These are phyloP conservation scores for Formicarius rufipectus DNA, from an alignment of 2,113 vertebrate species.

Conservation along the genomic window DNA sequence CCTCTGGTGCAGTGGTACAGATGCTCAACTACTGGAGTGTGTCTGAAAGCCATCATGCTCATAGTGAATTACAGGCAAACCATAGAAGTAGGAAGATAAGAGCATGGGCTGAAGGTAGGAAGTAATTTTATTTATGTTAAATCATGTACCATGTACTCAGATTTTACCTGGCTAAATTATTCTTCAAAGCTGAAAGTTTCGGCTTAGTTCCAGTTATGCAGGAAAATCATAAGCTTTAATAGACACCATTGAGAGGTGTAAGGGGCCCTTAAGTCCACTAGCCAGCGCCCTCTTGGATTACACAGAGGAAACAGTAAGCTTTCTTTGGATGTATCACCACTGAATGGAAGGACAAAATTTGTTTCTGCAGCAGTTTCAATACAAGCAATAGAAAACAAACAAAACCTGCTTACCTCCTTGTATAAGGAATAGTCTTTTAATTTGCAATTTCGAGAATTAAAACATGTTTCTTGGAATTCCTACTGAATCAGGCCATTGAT, in stretches of 20 bases:
- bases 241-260: not conserved
- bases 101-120: not conserved
- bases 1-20: not conserved
- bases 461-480: not conserved
- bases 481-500: not conserved
- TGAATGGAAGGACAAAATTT: not conserved
- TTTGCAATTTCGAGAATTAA: not conserved
- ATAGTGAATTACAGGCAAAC: not conserved
- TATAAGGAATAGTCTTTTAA: not conserved
- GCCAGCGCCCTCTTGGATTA: not conserved
- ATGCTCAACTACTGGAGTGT: not conserved
- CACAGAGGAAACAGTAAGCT: not conserved
- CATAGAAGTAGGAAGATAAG: not conserved
- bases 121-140: not conserved
- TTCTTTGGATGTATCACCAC: not conserved
- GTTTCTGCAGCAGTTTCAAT: not conserved
- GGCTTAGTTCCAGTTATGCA: not conserved
- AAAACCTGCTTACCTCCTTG: not conserved
- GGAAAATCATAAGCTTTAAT: not conserved
- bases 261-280: not conserved
- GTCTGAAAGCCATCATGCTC: not conserved
- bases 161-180: not conserved
- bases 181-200: not conserved
- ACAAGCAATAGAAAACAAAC: not conserved
- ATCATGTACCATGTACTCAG: accelerated